A percentile compares a stretch with the other conserved stretches of the same genome.
These are phyloP conservation scores for Anoplius nigerrimus DNA, from an alignment of 2,888 invertebrate species.

Conservation along the genomic window DNA sequence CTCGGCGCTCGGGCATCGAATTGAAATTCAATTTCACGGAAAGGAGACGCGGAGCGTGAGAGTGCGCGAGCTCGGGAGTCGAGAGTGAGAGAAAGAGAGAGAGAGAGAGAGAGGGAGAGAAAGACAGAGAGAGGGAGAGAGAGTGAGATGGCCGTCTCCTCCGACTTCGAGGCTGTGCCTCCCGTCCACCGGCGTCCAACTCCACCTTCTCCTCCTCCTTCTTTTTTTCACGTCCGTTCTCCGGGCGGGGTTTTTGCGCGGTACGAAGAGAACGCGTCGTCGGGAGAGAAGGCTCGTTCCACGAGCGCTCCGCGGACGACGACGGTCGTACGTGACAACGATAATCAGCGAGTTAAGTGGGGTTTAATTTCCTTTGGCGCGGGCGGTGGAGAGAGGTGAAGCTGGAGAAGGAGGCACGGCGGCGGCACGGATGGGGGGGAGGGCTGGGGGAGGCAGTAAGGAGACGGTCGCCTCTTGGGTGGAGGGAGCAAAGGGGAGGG, in stretches of 20 bases:
- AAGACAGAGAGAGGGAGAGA: background rate
- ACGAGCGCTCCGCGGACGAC: conserved; percentile 39
- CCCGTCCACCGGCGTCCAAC: conserved; percentile 4
- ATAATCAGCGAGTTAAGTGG: conserved; percentile 72
- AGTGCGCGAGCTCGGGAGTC: background rate
- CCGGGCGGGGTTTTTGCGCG: conserved; percentile 47
- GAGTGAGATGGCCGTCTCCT: background rate
- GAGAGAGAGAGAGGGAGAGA: conserved; percentile 1
- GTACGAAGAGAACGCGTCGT: conserved; percentile 27
- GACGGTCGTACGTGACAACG: conserved; percentile 70
- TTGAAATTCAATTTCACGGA: conserved; percentile 42
- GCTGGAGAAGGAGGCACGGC: conserved; percentile 28
- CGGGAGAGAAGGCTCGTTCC: conserved; percentile 47
- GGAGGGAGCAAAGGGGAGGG: conserved; percentile 40
- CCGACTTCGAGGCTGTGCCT: background rate
- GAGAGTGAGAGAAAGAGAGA: background rate
- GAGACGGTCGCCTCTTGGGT: conserved; percentile 29
- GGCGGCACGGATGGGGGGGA: conserved; percentile 31
- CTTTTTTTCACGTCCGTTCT: conserved; percentile 35
- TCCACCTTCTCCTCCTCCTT: conserved; percentile 1
- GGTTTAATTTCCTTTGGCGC: conserved; percentile 71
- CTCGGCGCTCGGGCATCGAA: conserved; percentile 1
- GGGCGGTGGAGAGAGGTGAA: conserved; percentile 61
- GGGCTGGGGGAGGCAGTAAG: conserved; percentile 55
- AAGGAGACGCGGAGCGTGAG: conserved; percentile 1